Percentiles rank a stretch among this genome's conserved stretches.
phyloP scores from a whole-genome alignment of 2,797 vertebrate genomes.

The Epinephelus coioides region DNA sequence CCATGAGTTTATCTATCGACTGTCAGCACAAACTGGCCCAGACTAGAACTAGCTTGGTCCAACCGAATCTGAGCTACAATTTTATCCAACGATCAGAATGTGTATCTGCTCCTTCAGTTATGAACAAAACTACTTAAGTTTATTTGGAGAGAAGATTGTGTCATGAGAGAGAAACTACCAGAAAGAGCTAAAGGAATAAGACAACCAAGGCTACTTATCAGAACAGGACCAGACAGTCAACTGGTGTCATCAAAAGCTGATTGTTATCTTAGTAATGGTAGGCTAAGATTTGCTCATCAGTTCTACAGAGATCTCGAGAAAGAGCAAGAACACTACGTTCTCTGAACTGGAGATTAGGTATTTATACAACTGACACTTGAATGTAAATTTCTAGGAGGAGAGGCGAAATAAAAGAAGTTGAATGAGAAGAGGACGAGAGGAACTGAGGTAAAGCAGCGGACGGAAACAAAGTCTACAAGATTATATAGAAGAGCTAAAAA shows the following conservation, averaged over 20 bases:
- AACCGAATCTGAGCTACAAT: neutral
- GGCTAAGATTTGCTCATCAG: neutral
- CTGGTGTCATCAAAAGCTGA: neutral
- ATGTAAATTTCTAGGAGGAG: slow-evolving; percentile 23
- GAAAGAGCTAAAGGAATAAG: neutral
- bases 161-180: neutral
- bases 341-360: slow-evolving; percentile 9
- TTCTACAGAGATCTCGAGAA: slow-evolving; percentile 3
- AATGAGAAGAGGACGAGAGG: slow-evolving; percentile 4
- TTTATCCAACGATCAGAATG: neutral
- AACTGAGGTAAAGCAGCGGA: neutral
- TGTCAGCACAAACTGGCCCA: neutral
- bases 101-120: neutral
- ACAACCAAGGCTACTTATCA: neutral
- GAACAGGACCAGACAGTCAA: neutral
- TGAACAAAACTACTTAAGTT: neutral
- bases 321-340: neutral
- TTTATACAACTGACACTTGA: slow-evolving; percentile 19
- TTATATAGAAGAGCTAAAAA: slow-evolving; percentile 34
- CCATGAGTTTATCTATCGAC: neutral
- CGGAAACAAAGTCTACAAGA: slow-evolving; percentile 26
- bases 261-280: neutral
- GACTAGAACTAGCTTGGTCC: neutral
- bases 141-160: neutral
- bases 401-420: slow-evolving; percentile 3